Conservation (phyloP, 2,113 vertebrate genomes). For the Eolophus roseicapilla region DNA sequence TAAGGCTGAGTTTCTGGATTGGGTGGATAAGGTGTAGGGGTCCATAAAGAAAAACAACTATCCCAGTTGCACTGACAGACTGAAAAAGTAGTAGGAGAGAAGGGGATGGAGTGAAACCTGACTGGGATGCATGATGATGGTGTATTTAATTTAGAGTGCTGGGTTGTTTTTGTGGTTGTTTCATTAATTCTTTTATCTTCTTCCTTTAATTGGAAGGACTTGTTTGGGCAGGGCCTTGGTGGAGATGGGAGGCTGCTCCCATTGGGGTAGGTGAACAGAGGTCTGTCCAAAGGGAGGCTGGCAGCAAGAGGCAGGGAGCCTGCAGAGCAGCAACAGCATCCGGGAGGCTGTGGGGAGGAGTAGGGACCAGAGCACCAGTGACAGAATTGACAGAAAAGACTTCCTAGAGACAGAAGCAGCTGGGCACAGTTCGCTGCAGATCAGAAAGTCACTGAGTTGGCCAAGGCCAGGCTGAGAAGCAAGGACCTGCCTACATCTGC, state of each 20-base stretch:
- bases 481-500: background rate
- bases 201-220: background rate
- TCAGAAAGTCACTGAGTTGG: background rate
- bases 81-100: background rate
- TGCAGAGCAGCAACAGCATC: accelerated
- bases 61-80: background rate
- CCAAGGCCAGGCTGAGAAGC: background rate
- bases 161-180: accelerated
- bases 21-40: background rate
- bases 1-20: background rate
- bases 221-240: background rate
- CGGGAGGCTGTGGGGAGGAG: background rate
- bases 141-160: background rate
- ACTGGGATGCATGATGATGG: background rate
- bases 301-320: background rate
- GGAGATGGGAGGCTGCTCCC: background rate
- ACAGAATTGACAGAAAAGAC: background rate
- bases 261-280: background rate
- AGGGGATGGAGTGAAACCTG: background rate
- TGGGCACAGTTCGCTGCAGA: background rate
- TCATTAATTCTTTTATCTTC: background rate
- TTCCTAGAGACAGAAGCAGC: background rate
- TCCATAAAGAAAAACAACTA: background rate
- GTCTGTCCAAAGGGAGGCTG: background rate
- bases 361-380: background rate